Base-by-base conservation (phyloP, 2,888 invertebrate genomes). In the Disparrhopalites patrizii region DNA sequence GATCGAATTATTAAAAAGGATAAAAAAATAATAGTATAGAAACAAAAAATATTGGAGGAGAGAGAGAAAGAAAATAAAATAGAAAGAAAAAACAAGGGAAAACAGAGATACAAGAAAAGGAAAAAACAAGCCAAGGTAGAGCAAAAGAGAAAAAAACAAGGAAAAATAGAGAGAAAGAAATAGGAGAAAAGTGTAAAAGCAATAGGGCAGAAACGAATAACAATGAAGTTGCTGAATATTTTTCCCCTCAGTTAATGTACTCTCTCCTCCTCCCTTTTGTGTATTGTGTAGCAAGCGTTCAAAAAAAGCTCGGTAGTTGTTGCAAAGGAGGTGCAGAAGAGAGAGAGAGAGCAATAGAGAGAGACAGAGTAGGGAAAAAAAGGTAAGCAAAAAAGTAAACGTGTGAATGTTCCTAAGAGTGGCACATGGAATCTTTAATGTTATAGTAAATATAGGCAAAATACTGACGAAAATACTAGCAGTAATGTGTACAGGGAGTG, bases 221-320 rank as follows among this genome's bases (percentile, higher is more conserved):
- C 15, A 18, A 25, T 51, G 23, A 8, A 25, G 27, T 51, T 52
- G 8, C n/a, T 27, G 27, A 52, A 28, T 52, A 47, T 52, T 54
- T 54, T 54, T 31, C 18, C 31, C 31, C 52, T 52, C 28, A 47
- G 20, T 54, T 31, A 20, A 30, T n/a, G 30, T 30, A n/a, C 28
- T 15, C 28, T 8, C 18, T 54, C 33, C 54, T 30, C 31, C 33
- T 2, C 15, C 28, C 54, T 54, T 31, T 54, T 27, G 51, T 25
- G 30, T 52, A 43, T n/a, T 43, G 30, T 52, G 28, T 30, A 31
- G 52, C 18, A 52, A 52, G 31, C 52, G 52, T 52, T 30, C 31
- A 52, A 52, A 52, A 27, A 31, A 52, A 52, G 31, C 31, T 52
- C 3, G 40, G 40, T 40, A 18, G n/a, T 20, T 40, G 10, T 40